Percentiles rank a stretch among this genome's conserved stretches.
These are phyloP conservation scores for Perdita meconis DNA, from an alignment of 2,888 invertebrate genomes.

Conservation along the genomic window DNA sequence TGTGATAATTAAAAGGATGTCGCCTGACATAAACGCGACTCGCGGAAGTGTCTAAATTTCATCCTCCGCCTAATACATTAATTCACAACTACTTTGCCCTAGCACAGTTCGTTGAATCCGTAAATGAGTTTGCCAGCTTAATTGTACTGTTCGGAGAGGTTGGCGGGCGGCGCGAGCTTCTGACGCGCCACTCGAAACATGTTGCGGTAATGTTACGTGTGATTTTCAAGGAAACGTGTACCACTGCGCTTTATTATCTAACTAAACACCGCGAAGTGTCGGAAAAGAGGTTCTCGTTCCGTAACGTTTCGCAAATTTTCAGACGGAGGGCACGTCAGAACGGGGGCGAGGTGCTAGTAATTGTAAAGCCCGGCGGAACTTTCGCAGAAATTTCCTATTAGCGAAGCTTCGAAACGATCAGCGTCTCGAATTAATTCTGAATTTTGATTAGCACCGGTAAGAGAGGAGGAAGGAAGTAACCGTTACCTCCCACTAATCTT, in stretches of 20 bases:
- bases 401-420: conserved; percentile 3
- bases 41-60: background rate
- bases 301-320: conserved; percentile 11
- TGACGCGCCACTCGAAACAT: background rate
- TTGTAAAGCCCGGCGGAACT: background rate
- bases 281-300: background rate
- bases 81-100: conserved; percentile 19
- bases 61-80: conserved; percentile 18
- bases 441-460: background rate
- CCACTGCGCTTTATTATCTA: background rate
- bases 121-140: conserved; percentile 43
- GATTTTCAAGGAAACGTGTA: conserved; percentile 7
- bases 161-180: background rate
- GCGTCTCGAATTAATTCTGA: conserved; percentile 12
- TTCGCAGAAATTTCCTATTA: background rate
- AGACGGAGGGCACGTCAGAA: background rate
- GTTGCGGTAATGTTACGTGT: background rate
- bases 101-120: conserved; percentile 12
- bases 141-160: conserved; percentile 29
- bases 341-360: background rate
- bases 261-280: conserved; percentile 4
- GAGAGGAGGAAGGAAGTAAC: background rate
- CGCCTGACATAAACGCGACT: background rate
- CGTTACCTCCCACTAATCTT: background rate
- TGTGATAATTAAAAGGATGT: conserved; percentile 7